Evolutionary conservation across 2,888 invertebrate species (phyloP), one percentile per base, ranked within the genome.

Genomic region (Apotomis turbidana): DNA sequence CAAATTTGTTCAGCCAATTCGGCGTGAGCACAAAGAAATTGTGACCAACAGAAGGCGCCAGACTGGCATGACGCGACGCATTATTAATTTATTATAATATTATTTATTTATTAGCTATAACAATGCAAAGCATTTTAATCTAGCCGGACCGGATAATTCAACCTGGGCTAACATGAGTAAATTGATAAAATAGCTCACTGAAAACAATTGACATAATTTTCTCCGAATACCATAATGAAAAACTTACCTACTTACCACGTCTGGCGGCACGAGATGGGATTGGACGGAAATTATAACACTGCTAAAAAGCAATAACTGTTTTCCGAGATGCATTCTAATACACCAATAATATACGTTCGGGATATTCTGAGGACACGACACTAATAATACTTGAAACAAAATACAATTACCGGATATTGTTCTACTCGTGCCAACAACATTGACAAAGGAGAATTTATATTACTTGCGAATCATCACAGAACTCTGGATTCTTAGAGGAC

Each of bases 221-320:
- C 27, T 27, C 27, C 27, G 27, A 49, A 49, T 49, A 49, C 10
- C 49, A 8, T 9, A 49, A 49, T 49, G 49, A 49, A 49, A 9
- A 49, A 76, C 88, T 85, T 83, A 91, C 90, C 85, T 83, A 91
- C 90, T 86, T 90, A 73, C 70, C 88, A 82, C 77, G 82, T 90
- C 75, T 90, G 90, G 90, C 5, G 83, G 85, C 9, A 81, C 73
- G 49, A 91, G 76, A 80, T 92, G 92, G 51, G 84, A 77, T 12
- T 83, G 68, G 13, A 79, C 75, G 46, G 75, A 74, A 61, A 79
- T 61, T 52, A 79, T 13, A 27, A 78, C 58, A 10, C 78, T 49
- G 78, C 71, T 74, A 76, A 76, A 69, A 76, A 69, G 61, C 9
- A 71, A 66, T 60, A 70, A 59, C 49, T 41, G 27, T 54, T 12